A percentile compares a stretch with the other conserved stretches of the same genome.
Conservation (phyloP, 2,113 vertebrate species). For the Anthoscopus minutus region DNA sequence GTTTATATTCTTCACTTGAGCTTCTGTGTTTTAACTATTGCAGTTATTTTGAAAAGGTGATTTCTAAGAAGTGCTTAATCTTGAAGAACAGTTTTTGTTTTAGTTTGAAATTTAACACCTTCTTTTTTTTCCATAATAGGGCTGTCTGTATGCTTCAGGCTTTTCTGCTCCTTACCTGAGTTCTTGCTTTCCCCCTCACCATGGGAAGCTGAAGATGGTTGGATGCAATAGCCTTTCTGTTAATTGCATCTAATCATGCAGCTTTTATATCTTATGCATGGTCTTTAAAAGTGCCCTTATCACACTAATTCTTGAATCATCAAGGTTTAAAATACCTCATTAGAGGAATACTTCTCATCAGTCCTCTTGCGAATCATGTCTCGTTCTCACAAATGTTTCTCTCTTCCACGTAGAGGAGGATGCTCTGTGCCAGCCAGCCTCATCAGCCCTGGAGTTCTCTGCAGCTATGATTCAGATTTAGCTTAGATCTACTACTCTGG, state of each 20-base stretch:
- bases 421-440: not conserved
- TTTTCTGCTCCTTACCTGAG: not conserved
- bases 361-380: not conserved
- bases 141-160: not conserved
- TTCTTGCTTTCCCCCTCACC: not conserved
- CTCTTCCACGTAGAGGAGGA: not conserved
- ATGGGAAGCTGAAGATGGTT: not conserved
- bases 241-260: not conserved
- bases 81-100: not conserved
- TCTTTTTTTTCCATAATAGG: not conserved
- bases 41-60: not conserved
- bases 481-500: not conserved
- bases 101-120: not conserved
- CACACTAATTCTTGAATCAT: not conserved
- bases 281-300: not conserved
- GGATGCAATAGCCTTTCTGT: not conserved
- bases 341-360: not conserved
- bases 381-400: not conserved
- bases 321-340: not conserved
- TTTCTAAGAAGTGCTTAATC: not conserved
- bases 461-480: not conserved
- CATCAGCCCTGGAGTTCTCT: not conserved
- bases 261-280: not conserved
- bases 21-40: not conserved
- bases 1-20: not conserved